Percentiles rank a stretch among this genome's conserved stretches.
phyloP scores from a whole-genome alignment of 2,888 invertebrate genomes.

The Drosophila multiciliata region DNA sequence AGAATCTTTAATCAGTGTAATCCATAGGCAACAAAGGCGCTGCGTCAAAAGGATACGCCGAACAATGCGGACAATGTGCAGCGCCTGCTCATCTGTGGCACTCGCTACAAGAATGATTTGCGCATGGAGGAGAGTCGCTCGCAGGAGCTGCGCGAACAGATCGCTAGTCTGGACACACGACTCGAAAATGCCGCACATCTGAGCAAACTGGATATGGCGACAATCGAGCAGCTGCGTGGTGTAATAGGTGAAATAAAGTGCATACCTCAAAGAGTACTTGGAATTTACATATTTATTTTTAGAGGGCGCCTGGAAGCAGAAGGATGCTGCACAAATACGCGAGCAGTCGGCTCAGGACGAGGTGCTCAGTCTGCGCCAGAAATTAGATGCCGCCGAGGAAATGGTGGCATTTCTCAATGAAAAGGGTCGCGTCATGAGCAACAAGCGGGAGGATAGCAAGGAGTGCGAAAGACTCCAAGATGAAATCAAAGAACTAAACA shows the following conservation, averaged over 20 bases:
- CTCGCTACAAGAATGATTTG: slow-evolving; percentile 79
- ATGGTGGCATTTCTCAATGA: slow-evolving; percentile 81
- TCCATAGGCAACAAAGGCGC: slow-evolving; percentile 77
- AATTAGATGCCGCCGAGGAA: slow-evolving; percentile 78
- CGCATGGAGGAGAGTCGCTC: slow-evolving; percentile 70
- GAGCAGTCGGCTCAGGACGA: slow-evolving; percentile 84
- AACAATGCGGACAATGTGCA: slow-evolving; percentile 84
- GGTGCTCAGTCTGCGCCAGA: slow-evolving; percentile 79
- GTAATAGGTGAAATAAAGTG: slow-evolving; percentile 83
- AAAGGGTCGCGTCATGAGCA: slow-evolving; percentile 70
- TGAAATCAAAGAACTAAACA: slow-evolving; percentile 83
- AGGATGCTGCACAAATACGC: slow-evolving; percentile 84
- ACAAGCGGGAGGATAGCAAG: slow-evolving; percentile 81
- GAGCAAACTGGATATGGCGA: slow-evolving; percentile 82
- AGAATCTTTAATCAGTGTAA: background rate
- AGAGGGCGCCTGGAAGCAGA: slow-evolving; percentile 85
- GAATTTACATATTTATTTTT: background rate
- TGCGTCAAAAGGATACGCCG: slow-evolving; percentile 82
- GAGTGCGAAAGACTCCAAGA: slow-evolving; percentile 82
- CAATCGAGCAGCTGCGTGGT: slow-evolving; percentile 81
- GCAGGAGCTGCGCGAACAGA: slow-evolving; percentile 77
- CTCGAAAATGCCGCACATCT: slow-evolving; percentile 74
- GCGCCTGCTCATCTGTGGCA: slow-evolving; percentile 81
- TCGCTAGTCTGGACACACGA: slow-evolving; percentile 65
- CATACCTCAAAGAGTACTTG: slow-evolving; percentile 62